Conservation (phyloP, 64 coral and sea anemone species). For the Anthopleura sola region DNA sequence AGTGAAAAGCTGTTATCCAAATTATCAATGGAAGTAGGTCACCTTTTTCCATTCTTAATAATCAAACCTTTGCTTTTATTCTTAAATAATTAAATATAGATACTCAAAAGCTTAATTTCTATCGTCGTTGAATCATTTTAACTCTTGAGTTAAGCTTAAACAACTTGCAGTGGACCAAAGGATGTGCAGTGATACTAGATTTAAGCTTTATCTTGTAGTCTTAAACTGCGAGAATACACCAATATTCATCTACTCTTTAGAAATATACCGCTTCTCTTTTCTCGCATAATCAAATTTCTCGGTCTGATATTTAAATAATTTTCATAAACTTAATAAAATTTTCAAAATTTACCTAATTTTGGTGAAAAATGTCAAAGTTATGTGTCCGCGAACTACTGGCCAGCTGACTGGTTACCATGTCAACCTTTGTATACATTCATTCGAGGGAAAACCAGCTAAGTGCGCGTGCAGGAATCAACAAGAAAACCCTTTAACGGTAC, state of each 20-base stretch:
- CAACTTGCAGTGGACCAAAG: background rate
- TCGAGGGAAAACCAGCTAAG: background rate
- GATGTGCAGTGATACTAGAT: too few species aligned
- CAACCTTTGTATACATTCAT: slow-evolving; percentile 1
- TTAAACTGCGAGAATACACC: too few species aligned
- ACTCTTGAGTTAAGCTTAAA: background rate
- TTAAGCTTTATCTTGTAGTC: too few species aligned
- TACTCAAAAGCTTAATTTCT: background rate
- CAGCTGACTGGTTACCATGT: background rate
- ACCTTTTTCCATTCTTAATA: background rate
- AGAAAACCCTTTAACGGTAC: slow-evolving; percentile 2
- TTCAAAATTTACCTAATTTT: background rate
- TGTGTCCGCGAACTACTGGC: background rate
- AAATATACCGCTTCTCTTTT: too few species aligned
- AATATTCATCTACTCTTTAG: too few species aligned
- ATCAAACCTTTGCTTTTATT: background rate
- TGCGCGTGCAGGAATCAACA: background rate
- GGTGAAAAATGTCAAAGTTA: background rate
- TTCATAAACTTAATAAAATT: too few species aligned
- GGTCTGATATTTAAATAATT: background rate
- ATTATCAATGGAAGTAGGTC: background rate
- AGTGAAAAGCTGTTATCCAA: background rate
- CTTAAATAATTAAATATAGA: background rate
- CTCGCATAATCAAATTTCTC: background rate
- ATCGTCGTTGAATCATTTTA: too few species aligned